Evolutionary conservation across 2,113 vertebrate species (phyloP).

Genomic region (Okapia johnstoni): DNA sequence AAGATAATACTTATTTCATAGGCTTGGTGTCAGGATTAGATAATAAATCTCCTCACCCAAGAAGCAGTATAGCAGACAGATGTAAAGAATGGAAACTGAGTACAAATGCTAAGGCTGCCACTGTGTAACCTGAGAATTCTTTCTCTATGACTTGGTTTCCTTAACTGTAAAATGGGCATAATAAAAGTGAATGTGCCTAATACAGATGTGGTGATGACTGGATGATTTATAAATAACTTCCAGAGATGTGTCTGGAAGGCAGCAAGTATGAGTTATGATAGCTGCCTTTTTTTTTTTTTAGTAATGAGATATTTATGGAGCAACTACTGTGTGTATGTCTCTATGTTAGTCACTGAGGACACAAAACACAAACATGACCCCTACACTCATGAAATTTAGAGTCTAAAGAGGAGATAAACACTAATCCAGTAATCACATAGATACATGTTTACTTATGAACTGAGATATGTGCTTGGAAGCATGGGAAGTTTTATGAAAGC

Average conservation of each 20-base stretch:
- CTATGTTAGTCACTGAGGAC: not conserved
- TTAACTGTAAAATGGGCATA: not conserved
- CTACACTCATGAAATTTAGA: not conserved
- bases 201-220: not conserved
- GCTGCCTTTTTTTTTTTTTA: not conserved
- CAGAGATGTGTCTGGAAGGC: not conserved
- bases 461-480: not conserved
- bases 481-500: not conserved
- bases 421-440: not conserved
- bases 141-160: not conserved
- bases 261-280: not conserved
- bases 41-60: not conserved
- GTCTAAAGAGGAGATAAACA: not conserved
- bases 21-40: not conserved
- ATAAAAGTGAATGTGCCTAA: not conserved
- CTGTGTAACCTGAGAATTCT: not conserved
- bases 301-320: not conserved
- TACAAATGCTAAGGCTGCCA: not conserved
- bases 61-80: not conserved
- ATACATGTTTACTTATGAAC: not conserved
- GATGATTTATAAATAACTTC: not conserved
- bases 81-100: not conserved
- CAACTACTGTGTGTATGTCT: not conserved
- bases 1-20: not conserved
- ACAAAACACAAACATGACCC: not conserved